Percentiles rank a stretch among this genome's conserved stretches.
These are phyloP conservation scores for Gonioctena quinquepunctata DNA, from an alignment of 1,140 invertebrate genomes.

Conservation along the genomic window DNA sequence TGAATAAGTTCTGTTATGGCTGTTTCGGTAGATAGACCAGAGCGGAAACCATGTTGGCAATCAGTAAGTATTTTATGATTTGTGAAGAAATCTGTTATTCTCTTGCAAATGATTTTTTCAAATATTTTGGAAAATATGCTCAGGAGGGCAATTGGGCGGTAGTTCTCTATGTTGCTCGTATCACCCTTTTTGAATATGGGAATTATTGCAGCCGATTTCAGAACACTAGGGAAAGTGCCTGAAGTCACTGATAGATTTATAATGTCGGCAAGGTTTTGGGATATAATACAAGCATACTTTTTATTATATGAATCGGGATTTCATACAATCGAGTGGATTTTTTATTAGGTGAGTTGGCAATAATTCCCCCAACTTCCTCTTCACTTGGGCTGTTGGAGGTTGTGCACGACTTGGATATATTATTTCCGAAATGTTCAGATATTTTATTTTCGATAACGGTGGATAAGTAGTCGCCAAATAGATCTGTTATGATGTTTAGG, in stretches of 20 bases:
- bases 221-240: too few relatives aligned
- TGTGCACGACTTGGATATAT: background rate
- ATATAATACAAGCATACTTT: background rate
- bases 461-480: background rate
- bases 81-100: slow-evolving; percentile 16
- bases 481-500: background rate
- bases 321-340: background rate
- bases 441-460: background rate
- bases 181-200: too few relatives aligned
- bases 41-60: background rate
- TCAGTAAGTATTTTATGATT: background rate
- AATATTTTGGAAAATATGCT: background rate
- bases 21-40: background rate
- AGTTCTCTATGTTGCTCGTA: too few relatives aligned
- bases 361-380: background rate
- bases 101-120: background rate
- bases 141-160: too few relatives aligned
- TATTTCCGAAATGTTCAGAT: background rate
- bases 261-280: background rate
- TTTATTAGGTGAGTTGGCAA: background rate
- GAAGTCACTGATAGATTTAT: slow-evolving; percentile 8
- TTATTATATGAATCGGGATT: slow-evolving; percentile 1
- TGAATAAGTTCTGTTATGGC: background rate
- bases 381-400: background rate
- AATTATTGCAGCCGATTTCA: too few relatives aligned